phyloP scores from a whole-genome alignment of 2,888 invertebrate genomes.

The Leptinotarsa peninsularis region DNA sequence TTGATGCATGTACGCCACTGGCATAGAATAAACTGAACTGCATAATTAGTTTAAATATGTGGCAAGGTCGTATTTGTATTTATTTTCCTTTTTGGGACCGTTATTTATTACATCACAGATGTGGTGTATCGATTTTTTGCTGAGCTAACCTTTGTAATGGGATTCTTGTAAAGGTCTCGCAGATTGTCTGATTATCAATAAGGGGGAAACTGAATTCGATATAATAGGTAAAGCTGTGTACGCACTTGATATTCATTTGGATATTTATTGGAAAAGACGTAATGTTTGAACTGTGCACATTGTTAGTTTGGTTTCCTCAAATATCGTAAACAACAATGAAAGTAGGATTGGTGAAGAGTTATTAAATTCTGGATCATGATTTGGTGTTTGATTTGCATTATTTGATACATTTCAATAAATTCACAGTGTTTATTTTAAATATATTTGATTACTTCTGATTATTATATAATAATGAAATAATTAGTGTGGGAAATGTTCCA shows the following conservation, averaged over 20 bases:
- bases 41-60: conserved; percentile 41
- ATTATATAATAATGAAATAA: too few species aligned
- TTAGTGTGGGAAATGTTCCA: too few species aligned
- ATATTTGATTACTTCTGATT: too few species aligned
- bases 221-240: too few species aligned
- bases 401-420: too few species aligned
- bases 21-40: conserved; percentile 30
- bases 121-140: conserved; percentile 35
- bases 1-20: conserved; percentile 30
- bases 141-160: conserved; percentile 24
- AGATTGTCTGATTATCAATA: background rate
- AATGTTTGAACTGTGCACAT: conserved; percentile 1
- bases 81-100: conserved; percentile 38
- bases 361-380: too few species aligned
- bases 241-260: background rate
- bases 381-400: too few species aligned
- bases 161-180: conserved; percentile 10
- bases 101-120: conserved; percentile 33
- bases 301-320: too few species aligned
- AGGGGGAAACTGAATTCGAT: background rate
- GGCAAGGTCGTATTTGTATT: conserved; percentile 43
- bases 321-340: too few species aligned
- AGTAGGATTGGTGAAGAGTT: too few species aligned
- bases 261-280: background rate
- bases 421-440: too few species aligned